A percentile compares a stretch with the other conserved stretches of the same genome.
Conservation (phyloP, 64 coral and sea anemone genomes). For the Hydrozoanthus tunicans region DNA sequence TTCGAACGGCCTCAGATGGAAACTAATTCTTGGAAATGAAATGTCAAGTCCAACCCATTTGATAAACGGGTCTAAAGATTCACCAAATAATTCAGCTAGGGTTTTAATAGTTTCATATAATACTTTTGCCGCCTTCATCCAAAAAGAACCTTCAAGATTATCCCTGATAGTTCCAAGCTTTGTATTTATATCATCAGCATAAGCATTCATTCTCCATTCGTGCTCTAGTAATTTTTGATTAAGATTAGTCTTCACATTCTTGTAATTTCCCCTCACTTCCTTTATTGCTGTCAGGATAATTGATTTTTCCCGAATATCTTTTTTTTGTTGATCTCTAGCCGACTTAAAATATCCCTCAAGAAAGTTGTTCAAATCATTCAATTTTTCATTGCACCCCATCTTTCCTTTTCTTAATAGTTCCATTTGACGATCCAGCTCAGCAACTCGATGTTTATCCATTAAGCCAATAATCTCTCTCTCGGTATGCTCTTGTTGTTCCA, state of each 20-base stretch:
- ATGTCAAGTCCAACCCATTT: slow-evolving; percentile 76
- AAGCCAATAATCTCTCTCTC: slow-evolving; percentile 49
- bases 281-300: slow-evolving; percentile 58
- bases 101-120: slow-evolving; percentile 47
- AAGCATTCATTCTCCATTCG: slow-evolving; percentile 30
- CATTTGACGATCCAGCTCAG: slow-evolving; percentile 70
- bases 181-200: slow-evolving; percentile 65
- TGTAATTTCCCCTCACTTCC: slow-evolving; percentile 48
- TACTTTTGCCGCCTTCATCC: slow-evolving; percentile 66
- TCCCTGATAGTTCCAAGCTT: slow-evolving; percentile 56
- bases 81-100: slow-evolving; percentile 45
- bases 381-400: slow-evolving; percentile 58
- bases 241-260: slow-evolving; percentile 41
- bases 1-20: slow-evolving; percentile 56
- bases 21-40: slow-evolving; percentile 51
- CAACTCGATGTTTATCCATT: slow-evolving; percentile 67
- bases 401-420: slow-evolving; percentile 63
- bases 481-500: slow-evolving; percentile 4
- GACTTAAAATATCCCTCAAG: slow-evolving; percentile 57
- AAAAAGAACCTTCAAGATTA: slow-evolving; percentile 66
- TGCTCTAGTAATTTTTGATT: slow-evolving; percentile 38
- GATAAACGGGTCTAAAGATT: slow-evolving; percentile 65
- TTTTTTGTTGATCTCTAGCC: slow-evolving; percentile 47
- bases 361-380: slow-evolving; percentile 52
- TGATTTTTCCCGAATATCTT: slow-evolving; percentile 65